Evolutionary conservation across 1,140 invertebrate species (phyloP).

Genomic region (Drosophila baimaii): DNA sequence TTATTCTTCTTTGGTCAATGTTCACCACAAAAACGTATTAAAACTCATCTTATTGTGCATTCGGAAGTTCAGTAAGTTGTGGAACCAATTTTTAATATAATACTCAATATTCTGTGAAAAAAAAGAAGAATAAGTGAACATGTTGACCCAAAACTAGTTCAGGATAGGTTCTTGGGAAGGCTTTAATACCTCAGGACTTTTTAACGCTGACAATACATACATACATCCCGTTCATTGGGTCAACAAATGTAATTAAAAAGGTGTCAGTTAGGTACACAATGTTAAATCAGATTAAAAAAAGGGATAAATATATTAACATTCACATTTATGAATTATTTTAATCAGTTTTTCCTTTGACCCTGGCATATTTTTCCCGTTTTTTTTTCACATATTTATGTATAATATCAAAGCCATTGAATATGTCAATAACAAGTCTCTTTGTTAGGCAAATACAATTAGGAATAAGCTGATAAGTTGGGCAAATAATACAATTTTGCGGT

Average conservation of each 20-base stretch:
- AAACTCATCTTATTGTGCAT: too few species aligned
- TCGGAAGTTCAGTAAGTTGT: too few species aligned
- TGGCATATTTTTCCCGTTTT: neutral
- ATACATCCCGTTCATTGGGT: too few species aligned
- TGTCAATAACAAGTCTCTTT: slow-evolving; percentile 3
- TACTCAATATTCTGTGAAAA: too few species aligned
- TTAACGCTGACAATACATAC: too few species aligned
- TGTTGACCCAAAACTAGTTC: too few species aligned
- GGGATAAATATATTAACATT: neutral
- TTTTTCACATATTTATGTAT: neutral
- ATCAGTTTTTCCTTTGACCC: neutral
- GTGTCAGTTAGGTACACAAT: neutral
- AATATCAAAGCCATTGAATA: slow-evolving; percentile 1
- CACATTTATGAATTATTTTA: too few species aligned
- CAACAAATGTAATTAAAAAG: neutral
- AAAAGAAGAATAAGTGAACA: too few species aligned
- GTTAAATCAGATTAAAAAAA: neutral
- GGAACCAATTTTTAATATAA: too few species aligned
- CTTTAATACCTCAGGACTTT: neutral
- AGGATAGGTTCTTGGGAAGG: neutral
- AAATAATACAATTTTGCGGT: slow-evolving; percentile 6
- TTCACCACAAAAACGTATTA: too few species aligned
- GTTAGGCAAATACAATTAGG: slow-evolving; percentile 13
- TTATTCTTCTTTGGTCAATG: too few species aligned
- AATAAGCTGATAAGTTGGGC: slow-evolving; percentile 12